Base-by-base conservation (phyloP, 1,140 invertebrate genomes). In the Drosophila mayri region DNA sequence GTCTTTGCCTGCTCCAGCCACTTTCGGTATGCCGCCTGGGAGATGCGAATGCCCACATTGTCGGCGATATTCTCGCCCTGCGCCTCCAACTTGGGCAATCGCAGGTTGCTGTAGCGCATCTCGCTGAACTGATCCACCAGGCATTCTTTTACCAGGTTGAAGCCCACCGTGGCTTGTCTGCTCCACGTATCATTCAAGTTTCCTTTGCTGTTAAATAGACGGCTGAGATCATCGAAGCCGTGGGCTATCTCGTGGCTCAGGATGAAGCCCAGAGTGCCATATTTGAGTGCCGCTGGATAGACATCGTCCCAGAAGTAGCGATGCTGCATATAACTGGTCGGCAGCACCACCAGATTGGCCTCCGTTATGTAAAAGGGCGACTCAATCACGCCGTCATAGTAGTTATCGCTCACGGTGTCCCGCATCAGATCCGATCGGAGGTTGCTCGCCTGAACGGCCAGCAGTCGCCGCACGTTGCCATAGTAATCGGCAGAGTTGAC, bases 281-380 rank as follows among this genome's bases (percentile, higher is more conserved):
- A 99, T 93, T 99, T 99, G 0, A 99, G 94, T 18, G 97, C 97
- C 74, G 95, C 95, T 0, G 98, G 98, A 93, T 97, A 98, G 28
- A 72, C 75, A 49, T 95, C 94, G 40, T 96, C 95, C 84, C 98
- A 97, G 92, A 98, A 99, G 91, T 99, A 99, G 1, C 98, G 98
- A 66, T 96, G 95, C 85, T 99, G 98, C 4, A 99, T 94, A 62
- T 99, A 99, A 8, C 98, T 98, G 41, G 98, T 98, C 0, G 98
- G 98, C 82, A 99, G 98, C 0, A 99, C 97, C 76, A 98, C 98
- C 86, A 98, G 96, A 93, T 99, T 99, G 87, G 98, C 98, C 3
- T 98, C 98, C 1, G 98, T 97, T 1, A 97, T 98, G 93, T 99
- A 99, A 97, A 99, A 98, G 25, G 96, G 95, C 94, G 96, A 97